Base-by-base conservation (phyloP, 2,113 vertebrate genomes). In the Paracanthobrama guichenoti region DNA sequence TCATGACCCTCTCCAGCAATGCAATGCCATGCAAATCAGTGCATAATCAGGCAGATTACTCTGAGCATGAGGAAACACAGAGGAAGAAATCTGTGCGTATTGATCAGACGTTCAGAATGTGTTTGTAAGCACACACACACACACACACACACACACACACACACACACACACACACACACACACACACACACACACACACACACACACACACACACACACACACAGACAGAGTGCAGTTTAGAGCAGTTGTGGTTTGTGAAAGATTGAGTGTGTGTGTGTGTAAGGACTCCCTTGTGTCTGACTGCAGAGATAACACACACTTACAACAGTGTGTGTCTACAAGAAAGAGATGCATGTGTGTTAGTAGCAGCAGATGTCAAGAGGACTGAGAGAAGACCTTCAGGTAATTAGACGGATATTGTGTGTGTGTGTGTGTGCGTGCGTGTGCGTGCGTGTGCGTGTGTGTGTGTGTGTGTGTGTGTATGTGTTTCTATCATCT, bases 41-140 rank as follows among this genome's bases (percentile, higher is more conserved):
- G 31, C n/a, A 66, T 31, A 55, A 69, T 81, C 64, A 69, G 39
- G 62, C 20, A 55, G 79, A 81, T 81, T 50, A 81, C 55, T 28
- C 42, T 18, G 42, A 79, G 78, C 44, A 4, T 81, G 62, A 50
- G 3, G 60, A 67, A 69, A 81, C 42, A 10, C 62, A 24, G 26
- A 28, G 4, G 11, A 39, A 24, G 8, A 59, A 4, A 42, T 24
- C 22, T 59, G 16, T 39, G 50, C 18, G 16, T 71, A 71, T 81
- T 71, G 79, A 81, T 81, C 64, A 71, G 64, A 22, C 12, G 18
- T 24, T 9, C 44, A 79, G 50, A 77, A 79, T 62, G 76, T 79
- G 31, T 79, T 59, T 24, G 42, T 12, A 22, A 79, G 42, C 77
- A 64, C 76, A 5, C 9, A 59, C n/a, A 24, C 39, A 59, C 75